Percentiles rank a stretch among this genome's conserved stretches.
Conservation (phyloP, 1,140 invertebrate genomes). For the Portunus trituberculatus region DNA sequence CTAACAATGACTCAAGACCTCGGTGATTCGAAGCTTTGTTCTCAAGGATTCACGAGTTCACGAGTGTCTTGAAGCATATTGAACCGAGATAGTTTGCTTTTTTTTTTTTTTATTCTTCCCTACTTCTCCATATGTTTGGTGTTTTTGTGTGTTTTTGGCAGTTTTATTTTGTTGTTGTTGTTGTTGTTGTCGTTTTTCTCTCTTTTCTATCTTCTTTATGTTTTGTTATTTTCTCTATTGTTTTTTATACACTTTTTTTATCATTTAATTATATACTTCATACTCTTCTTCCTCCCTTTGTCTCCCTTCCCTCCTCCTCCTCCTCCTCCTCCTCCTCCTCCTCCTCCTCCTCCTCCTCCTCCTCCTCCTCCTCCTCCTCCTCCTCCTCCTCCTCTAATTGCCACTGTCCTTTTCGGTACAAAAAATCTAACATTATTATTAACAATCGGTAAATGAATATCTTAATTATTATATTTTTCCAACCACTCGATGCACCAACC, state of each 20-base stretch:
- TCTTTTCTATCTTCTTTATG: background rate
- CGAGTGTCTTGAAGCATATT: background rate
- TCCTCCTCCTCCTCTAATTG: background rate
- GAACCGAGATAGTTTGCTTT: background rate
- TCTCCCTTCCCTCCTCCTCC: background rate
- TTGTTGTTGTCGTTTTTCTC: background rate
- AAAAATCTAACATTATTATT: too few species aligned
- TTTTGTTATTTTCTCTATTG: background rate
- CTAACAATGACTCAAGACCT: slow-evolving; percentile 45
- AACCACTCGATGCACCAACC: background rate
- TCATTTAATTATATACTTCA: too few species aligned
- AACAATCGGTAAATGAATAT: too few species aligned
- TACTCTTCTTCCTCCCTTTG: background rate
- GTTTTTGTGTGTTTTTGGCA: background rate
- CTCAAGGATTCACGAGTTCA: background rate
- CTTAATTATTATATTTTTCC: background rate
- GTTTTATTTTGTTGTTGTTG: background rate
- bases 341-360: background rate
- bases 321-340: background rate
- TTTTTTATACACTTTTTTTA: background rate
- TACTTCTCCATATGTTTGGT: too few species aligned
- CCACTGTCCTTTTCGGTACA: too few species aligned
- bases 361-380: background rate
- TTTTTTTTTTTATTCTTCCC: background rate
- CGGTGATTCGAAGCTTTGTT: slow-evolving; percentile 54